phyloP scores from a whole-genome alignment of 2,797 vertebrate species.

The Ptychadena robeensis region DNA sequence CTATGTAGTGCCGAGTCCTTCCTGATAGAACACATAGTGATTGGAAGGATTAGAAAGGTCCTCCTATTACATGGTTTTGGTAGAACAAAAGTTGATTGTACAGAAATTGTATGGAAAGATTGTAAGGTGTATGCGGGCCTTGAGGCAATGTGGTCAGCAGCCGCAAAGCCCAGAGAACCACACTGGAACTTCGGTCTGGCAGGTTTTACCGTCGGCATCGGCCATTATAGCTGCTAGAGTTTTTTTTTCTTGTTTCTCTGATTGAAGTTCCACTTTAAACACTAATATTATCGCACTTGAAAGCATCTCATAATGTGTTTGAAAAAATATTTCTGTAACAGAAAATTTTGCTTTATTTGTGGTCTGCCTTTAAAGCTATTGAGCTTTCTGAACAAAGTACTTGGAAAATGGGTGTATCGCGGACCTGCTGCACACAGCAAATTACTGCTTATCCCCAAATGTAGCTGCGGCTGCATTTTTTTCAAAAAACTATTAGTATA shows the following conservation, averaged over 20 bases:
- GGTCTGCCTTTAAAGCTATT: conserved; percentile 9
- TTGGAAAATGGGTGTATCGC: conserved; percentile 4
- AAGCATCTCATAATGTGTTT: not conserved
- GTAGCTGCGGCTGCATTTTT: conserved; percentile 2
- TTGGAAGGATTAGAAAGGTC: too few species aligned
- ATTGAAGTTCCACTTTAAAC: not conserved
- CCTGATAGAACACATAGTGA: too few species aligned
- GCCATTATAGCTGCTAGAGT: not conserved
- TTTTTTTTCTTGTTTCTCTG: too few species aligned
- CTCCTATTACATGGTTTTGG: too few species aligned
- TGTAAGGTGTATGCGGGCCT: too few species aligned
- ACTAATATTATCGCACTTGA: conserved; percentile 1
- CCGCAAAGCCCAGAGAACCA: not conserved
- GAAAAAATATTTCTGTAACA: not conserved
- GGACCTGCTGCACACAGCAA: conserved; percentile 21
- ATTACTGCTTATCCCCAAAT: conserved; percentile 5
- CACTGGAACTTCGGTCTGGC: not conserved
- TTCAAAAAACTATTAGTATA: not conserved
- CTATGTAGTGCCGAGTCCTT: too few species aligned
- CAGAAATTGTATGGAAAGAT: too few species aligned
- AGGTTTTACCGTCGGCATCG: not conserved
- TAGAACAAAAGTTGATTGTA: too few species aligned
- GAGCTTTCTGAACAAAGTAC: conserved; percentile 12
- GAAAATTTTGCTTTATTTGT: not conserved
- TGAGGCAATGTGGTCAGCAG: not conserved